phyloP scores from a whole-genome alignment of 2,113 vertebrate genomes.

The Seriola dumerili region DNA sequence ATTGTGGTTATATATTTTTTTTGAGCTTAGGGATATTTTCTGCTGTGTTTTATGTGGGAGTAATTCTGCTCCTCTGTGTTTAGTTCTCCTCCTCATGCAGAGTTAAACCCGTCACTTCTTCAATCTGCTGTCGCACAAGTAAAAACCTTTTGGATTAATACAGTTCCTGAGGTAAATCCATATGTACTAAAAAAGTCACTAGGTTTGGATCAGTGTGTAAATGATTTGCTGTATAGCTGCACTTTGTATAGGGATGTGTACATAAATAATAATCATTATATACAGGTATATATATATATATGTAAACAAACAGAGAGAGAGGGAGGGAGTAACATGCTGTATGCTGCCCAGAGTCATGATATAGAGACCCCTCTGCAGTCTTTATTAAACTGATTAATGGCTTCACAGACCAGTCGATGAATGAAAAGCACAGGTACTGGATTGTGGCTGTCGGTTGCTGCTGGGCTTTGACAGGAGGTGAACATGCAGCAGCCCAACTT shows the following conservation, averaged over 20 bases:
- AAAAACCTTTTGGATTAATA: background rate
- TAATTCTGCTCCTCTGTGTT: background rate
- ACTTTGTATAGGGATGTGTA: constrained; percentile 53
- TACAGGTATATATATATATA: constrained; percentile 8
- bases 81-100: background rate
- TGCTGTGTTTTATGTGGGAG: constrained; percentile 14
- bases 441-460: background rate
- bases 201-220: constrained; percentile 43
- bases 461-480: background rate
- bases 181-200: constrained; percentile 9
- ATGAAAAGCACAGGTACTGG: constrained; percentile 12
- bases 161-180: constrained; percentile 5
- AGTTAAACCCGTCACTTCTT: constrained; percentile 1
- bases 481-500: background rate
- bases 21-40: constrained; percentile 12
- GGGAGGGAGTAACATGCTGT: background rate
- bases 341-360: constrained; percentile 21
- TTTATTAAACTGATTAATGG: background rate
- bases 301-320: background rate
- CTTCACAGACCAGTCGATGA: constrained; percentile 6
- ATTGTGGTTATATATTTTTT: constrained; percentile 18
- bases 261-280: constrained; percentile 37
- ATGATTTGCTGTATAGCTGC: constrained; percentile 45
- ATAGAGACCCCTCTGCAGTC: constrained; percentile 1
- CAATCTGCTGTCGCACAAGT: background rate